These are phyloP conservation scores for Seriola rivoliana DNA, from an alignment of 2,113 vertebrate genomes.

Conservation along the genomic window DNA sequence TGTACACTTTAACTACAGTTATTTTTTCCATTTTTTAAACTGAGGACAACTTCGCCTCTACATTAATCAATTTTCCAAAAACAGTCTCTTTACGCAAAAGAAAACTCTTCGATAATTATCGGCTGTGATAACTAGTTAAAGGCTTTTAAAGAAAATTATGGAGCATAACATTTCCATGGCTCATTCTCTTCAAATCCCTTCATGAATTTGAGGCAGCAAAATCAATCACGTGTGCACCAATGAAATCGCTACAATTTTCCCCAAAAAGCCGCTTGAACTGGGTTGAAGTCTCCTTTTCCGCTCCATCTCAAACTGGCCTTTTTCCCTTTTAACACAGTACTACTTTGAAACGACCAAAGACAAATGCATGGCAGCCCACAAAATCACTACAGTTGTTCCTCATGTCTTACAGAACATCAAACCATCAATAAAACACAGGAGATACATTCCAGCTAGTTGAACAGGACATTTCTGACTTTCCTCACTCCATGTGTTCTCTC, in stretches of 20 bases:
- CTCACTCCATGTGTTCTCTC: slow-evolving; percentile 70
- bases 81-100: not conserved
- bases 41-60: not conserved
- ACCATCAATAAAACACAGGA: slow-evolving; percentile 81
- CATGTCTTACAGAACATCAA: slow-evolving; percentile 80
- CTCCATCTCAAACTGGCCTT: slow-evolving; percentile 33
- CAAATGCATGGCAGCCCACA: slow-evolving; percentile 77
- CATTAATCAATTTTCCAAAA: not conserved
- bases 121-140: not conserved
- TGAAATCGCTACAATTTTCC: slow-evolving; percentile 21
- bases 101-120: not conserved
- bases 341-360: slow-evolving; percentile 63
- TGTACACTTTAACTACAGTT: not conserved
- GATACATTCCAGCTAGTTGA: slow-evolving; percentile 80
- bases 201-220: slow-evolving; percentile 6
- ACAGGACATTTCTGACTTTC: slow-evolving; percentile 79
- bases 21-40: not conserved
- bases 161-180: slow-evolving; percentile 1
- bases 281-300: slow-evolving; percentile 31
- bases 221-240: slow-evolving; percentile 8
- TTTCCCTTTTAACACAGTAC: slow-evolving; percentile 33
- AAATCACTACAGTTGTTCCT: slow-evolving; percentile 81
- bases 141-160: not conserved
- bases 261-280: slow-evolving; percentile 12
- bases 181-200: not conserved